Evolutionary conservation across 2,888 invertebrate genomes (phyloP).

Genomic region (Oeneis ivallda): DNA sequence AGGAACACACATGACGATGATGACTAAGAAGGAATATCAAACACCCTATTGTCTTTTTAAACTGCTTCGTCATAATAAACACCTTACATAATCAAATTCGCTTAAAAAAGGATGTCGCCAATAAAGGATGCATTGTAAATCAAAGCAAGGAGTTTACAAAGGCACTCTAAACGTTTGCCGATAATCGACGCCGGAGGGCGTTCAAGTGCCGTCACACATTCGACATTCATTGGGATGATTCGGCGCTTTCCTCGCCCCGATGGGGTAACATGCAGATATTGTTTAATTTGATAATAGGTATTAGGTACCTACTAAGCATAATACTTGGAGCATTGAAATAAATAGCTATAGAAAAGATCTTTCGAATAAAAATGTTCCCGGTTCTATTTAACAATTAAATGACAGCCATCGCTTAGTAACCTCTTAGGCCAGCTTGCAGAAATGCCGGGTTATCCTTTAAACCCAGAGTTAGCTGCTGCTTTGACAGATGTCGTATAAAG

Average conservation of each 20-base stretch:
- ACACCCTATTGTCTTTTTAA: not conserved
- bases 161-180: constrained; percentile 42
- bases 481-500: no score
- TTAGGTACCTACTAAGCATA: no score
- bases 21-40: no score
- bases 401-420: no score
- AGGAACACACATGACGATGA: no score
- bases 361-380: no score
- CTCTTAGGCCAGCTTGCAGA: no score
- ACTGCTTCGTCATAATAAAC: constrained; percentile 10
- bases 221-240: constrained; percentile 69
- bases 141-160: constrained; percentile 41
- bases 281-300: constrained; percentile 30
- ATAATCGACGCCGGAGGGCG: constrained; percentile 48
- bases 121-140: constrained; percentile 37
- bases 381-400: no score
- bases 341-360: no score
- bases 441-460: no score
- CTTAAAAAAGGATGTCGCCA: constrained; percentile 30
- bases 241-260: constrained; percentile 54
- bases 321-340: no score
- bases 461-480: no score
- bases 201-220: constrained; percentile 61
- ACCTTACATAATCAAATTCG: constrained; percentile 28
- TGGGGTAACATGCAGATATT: constrained; percentile 29